Percentiles rank a stretch among this genome's conserved stretches.
phyloP scores from a whole-genome alignment of 2,797 vertebrate genomes.

The Psittacula echo region DNA sequence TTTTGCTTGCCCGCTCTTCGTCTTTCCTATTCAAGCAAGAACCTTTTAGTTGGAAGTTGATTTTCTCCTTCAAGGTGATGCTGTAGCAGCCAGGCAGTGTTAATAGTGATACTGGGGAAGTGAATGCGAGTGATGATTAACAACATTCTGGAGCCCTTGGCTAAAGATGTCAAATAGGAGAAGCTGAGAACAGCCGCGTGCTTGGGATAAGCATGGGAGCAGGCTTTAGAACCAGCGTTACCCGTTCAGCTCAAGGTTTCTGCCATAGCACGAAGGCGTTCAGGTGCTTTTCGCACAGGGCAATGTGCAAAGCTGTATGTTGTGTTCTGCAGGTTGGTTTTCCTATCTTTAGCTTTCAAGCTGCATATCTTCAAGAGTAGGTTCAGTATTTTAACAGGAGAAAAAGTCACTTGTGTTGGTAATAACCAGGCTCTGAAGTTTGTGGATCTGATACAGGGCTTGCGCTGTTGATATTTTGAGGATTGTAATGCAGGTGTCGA shows the following conservation, averaged over 20 bases:
- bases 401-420: background rate
- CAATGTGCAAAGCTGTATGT: accelerated
- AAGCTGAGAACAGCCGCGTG: background rate
- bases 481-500: slow-evolving; percentile 1
- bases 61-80: background rate
- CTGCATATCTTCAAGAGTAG: background rate
- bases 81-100: background rate
- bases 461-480: slow-evolving; percentile 38
- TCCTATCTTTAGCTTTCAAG: background rate
- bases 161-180: background rate
- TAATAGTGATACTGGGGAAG: background rate
- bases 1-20: background rate
- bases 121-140: background rate
- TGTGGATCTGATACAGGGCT: background rate
- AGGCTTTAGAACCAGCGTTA: background rate
- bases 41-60: background rate
- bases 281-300: background rate
- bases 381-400: background rate
- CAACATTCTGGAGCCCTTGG: background rate
- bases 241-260: background rate
- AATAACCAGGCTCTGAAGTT: slow-evolving; percentile 36
- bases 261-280: background rate
- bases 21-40: background rate
- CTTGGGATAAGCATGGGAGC: background rate
- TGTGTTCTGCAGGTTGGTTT: background rate